Percentiles rank a stretch among this genome's conserved stretches.
Conservation (phyloP, 2,797 vertebrate genomes). For the Lerista edwardsae region DNA sequence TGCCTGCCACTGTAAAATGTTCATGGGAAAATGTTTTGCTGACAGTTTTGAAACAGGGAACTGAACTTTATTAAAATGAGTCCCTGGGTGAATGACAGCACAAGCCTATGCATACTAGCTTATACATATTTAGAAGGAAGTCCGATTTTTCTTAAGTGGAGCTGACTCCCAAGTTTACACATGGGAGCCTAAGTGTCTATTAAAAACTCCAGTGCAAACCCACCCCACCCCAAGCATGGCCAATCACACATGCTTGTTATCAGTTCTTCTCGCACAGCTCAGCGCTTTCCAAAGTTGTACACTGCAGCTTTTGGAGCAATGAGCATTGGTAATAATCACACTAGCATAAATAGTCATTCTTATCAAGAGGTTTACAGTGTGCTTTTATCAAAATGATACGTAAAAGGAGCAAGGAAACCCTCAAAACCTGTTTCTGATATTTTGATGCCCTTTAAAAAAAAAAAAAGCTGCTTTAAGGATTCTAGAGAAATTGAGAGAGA, state of each 20-base stretch:
- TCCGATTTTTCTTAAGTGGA: too few species aligned
- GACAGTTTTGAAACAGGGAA: not conserved
- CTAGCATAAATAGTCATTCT: not conserved
- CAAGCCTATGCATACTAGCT: too few species aligned
- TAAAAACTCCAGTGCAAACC: not conserved
- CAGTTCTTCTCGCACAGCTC: accelerated
- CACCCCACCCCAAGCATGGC: not conserved
- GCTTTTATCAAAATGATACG: not conserved
- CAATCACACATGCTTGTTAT: accelerated
- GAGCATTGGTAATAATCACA: not conserved
- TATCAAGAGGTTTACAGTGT: not conserved
- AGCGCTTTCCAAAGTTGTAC: not conserved
- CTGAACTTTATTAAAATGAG: not conserved
- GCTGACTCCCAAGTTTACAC: too few species aligned
- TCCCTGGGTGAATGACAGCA: not conserved
- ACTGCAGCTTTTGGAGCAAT: not conserved
- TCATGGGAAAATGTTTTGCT: not conserved
- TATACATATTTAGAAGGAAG: too few species aligned
- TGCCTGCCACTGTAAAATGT: not conserved
- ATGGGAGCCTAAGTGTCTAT: not conserved
- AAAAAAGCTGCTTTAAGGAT: not conserved
- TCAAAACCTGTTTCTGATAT: accelerated
- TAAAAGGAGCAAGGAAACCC: constrained; percentile 5
- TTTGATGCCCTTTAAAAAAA: not conserved
- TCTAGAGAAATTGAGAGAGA: not conserved